Evolutionary conservation across 2,797 vertebrate genomes (phyloP).

Genomic region (Brachyrhaphis roseni): DNA sequence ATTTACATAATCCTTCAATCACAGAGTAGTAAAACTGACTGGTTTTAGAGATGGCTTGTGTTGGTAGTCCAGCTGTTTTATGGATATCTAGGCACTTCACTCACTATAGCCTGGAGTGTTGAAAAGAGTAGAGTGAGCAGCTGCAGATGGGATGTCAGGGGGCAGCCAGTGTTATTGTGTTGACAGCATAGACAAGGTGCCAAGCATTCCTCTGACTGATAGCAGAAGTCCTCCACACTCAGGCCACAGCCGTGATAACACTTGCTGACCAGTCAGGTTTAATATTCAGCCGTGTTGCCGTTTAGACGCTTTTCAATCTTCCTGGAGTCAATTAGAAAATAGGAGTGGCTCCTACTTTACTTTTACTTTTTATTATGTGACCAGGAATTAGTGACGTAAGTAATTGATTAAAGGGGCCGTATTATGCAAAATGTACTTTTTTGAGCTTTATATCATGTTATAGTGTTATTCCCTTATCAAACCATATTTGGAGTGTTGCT

Average conservation of each 20-base stretch:
- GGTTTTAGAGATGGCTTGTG: background rate
- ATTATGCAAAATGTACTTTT: too few species aligned
- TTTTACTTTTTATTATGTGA: background rate
- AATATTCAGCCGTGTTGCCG: background rate
- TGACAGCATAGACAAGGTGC: slow-evolving; percentile 48
- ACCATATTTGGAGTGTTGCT: too few species aligned
- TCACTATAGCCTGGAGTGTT: background rate
- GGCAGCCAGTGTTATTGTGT: slow-evolving; percentile 39
- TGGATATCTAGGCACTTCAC: too few species aligned
- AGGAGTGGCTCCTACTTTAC: background rate
- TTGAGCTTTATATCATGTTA: too few species aligned
- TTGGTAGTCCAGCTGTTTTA: background rate
- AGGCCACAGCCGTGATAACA: slow-evolving; percentile 2
- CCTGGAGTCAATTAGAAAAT: background rate
- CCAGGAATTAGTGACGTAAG: background rate
- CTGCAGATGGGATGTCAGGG: slow-evolving; percentile 63
- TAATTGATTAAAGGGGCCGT: too few species aligned
- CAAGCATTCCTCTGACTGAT: slow-evolving; percentile 58
- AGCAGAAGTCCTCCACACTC: slow-evolving; percentile 14
- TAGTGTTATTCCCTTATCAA: too few species aligned
- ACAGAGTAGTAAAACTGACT: background rate
- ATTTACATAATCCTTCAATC: too few species aligned
- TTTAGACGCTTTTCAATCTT: background rate
- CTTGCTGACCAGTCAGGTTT: background rate
- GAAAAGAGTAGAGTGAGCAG: slow-evolving; percentile 31